Evolutionary conservation across 2,888 invertebrate species (phyloP), one percentile per base, ranked within the genome.

Genomic region (Drosophila hamatofila): DNA sequence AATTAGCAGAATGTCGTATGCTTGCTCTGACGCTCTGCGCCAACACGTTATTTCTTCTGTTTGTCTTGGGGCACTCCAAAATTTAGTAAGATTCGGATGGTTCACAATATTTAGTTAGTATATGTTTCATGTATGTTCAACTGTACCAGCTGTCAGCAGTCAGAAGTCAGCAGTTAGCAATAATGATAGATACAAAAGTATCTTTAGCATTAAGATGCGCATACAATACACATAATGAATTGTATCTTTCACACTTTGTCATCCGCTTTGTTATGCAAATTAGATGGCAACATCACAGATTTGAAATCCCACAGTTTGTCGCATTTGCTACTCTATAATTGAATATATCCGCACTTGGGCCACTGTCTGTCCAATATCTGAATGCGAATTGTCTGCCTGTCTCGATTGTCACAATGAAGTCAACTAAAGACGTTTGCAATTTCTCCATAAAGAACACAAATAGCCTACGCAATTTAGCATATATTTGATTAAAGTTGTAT

Each of bases 291-390:
- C 37, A 42, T 54, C 63, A 60, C 33, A 65, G 63, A 74, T 86
- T 83, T 72, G 56, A 77, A 80, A 72, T 61, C 83, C 71, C 73
- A 76, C 76, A 71, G 59, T 75, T 61, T 55, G 51, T 85, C 74
- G 59, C 12, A 25, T 67, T 33, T n/a, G 27, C 49, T 55, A 37
- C 51, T 46, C 72, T 62, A 68, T 88, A 88, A 83, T 83, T 83
- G 83, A 83, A 78, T 83, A 37, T 88, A 80, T 83, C 88, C 88
- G 83, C 75, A 54, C 57, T 56, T 51, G 60, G 42, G 54, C 64
- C 70, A 58, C 54, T 14, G 33, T 49, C 48, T 68, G 37, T 33
- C 66, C 58, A 52, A 55, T 57, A 57, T 25, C 55, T 67, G 25
- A 68, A 75, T 63, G 72, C 79, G 60, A 62, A 63, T 58, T 54